Conservation (phyloP, 2,888 invertebrate genomes). For the Leptinotarsa haldemani region DNA sequence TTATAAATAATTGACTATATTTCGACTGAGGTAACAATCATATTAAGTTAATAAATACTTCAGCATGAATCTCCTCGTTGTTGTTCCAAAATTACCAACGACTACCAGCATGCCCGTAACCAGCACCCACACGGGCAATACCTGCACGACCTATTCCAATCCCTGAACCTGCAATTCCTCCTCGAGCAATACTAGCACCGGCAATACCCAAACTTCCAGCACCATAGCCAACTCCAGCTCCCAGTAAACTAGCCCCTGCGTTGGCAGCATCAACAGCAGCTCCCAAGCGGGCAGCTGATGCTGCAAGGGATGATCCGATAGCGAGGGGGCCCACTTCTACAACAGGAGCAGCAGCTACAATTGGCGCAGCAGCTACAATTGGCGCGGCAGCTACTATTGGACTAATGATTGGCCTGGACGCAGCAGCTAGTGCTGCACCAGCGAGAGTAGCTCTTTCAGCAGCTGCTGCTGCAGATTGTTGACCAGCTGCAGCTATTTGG, state of each 20-base stretch:
- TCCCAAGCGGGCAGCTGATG: constrained; percentile 23
- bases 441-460: constrained; percentile 19
- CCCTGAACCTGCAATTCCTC: constrained; percentile 30
- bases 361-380: constrained; percentile 28
- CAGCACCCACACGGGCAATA: constrained; percentile 16
- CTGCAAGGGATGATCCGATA: constrained; percentile 4
- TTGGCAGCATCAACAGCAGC: constrained; percentile 11
- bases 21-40: constrained; percentile 9
- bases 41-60: constrained; percentile 17
- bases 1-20: constrained; percentile 20
- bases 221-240: constrained; percentile 37
- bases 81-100: neutral
- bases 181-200: constrained; percentile 43
- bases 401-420: constrained; percentile 20
- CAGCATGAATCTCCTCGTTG: neutral
- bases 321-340: neutral
- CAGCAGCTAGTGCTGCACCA: constrained; percentile 21
- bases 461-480: constrained; percentile 30
- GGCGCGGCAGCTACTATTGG: constrained; percentile 25
- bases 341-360: constrained; percentile 19
- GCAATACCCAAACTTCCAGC: constrained; percentile 9
- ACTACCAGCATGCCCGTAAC: constrained; percentile 15
- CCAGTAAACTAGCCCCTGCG: constrained; percentile 5
- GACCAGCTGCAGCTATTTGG: constrained; percentile 33
- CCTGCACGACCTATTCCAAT: constrained; percentile 24